Base-by-base conservation (phyloP, 2,888 invertebrate species). In the Selenia dentaria region DNA sequence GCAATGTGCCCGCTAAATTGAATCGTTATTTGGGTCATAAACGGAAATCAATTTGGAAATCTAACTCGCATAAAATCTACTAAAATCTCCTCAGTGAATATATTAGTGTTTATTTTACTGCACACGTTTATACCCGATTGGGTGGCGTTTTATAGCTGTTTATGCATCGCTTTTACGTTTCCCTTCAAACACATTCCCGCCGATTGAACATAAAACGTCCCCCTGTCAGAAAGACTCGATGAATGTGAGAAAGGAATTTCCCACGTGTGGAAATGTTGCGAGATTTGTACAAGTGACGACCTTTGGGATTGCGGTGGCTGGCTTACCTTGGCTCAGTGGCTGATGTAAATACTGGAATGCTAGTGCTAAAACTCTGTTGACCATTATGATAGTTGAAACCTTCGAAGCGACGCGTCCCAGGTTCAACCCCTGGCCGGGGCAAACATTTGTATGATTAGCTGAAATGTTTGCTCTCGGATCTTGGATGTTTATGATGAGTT, bases 181-280 rank as follows among this genome's bases (percentile, higher is more conserved):
- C 59, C 62, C 56, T 62, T 64, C 64, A 63, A 70, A 70, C 64
- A 67, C 66, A 63, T 74, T 71, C 64, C 58, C 70, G 63, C 62
- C 66, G 70, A 68, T 75, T 73, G 73, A 72, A 64, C 74, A 74
- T 77, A 77, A 76, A 78, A 74, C 66, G 69, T 72, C 67, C 68
- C 67, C 56, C 65, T 67, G 69, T 65, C 73, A 68, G 62, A 71
- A 69, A 64, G 70, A 73, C 67, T 72, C 68, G 52, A 61, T 64
- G 67, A 62, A 64, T 64, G 64, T 64, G 59, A 62, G 66, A 70
- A 73, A 63, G 67, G 68, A 71, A 70, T 70, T 62, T 62, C 69
- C 65, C 69, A 60, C 70, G 59, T 64, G 59, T 55, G 41, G 62
- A 64, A 74, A 76, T 72, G 74, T 64, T 66, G 70, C 64, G 62